Evolutionary conservation across 2,113 vertebrate genomes (phyloP), one percentile per base, ranked within the genome.

Genomic region (Pterophyllum scalare): DNA sequence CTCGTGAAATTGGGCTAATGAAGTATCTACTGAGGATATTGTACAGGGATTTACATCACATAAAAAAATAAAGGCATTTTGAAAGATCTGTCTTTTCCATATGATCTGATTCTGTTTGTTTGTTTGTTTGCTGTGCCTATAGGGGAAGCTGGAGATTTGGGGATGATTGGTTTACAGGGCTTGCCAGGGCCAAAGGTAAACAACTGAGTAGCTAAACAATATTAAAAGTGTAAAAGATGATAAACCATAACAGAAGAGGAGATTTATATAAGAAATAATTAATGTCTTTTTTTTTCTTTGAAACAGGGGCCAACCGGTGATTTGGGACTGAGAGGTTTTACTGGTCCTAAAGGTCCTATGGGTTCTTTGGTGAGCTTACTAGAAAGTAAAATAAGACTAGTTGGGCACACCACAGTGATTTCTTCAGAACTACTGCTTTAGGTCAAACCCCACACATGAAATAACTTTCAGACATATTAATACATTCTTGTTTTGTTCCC

Each of bases 131-230:
- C 26, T 46, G 10, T 81, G 22, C 94, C 46, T 85, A 46, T n/a
- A 99, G 98, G 98, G 59, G 97, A 99, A 87, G 74, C 94, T 84
- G 98, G 98, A 90, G 93, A 96, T 88, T 93, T 83, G 91, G 98
- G 98, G 75, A 93, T 97, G 84, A 95, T 94, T 91, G 98, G 98
- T 26, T 97, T 99, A 88, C 97, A 97, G 82, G 98, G 98, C 88
- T 98, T 99, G 83, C 96, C 97, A 88, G 98, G 98, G 20, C 98
- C 97, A 77, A 97, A 96, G 96, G 98, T 99, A 94, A 85, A 96
- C 94, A 8, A 59, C 11, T 14, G 5, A 52, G 3, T 14, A 35
- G 14, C 17, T 17, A 64, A 67, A 7, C n/a, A 28, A 56, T 24
- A 5, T 6, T 40, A 6, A 28, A 5, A n/a, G 2, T 4, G 5